Evolutionary conservation across 2,888 invertebrate genomes (phyloP).

Genomic region (Himalopsyche kuldschensis): DNA sequence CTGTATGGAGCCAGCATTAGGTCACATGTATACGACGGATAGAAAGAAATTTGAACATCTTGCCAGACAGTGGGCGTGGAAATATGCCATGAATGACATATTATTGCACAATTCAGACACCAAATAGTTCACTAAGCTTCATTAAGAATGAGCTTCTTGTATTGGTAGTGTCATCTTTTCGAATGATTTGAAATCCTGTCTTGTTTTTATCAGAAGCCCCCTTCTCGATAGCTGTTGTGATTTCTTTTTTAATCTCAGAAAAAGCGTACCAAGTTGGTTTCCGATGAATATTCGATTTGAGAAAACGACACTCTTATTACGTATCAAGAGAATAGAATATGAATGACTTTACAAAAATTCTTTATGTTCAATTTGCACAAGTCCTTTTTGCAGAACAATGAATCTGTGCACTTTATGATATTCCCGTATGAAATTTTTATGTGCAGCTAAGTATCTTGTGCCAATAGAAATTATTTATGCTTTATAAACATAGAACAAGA

Average conservation of each 20-base stretch:
- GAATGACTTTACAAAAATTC: no score
- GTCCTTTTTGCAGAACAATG: no score
- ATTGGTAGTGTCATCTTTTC: neutral
- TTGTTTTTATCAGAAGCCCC: neutral
- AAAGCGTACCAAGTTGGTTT: no score
- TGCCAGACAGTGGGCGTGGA: slow-evolving; percentile 87
- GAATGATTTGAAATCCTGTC: neutral
- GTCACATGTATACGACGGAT: slow-evolving; percentile 75
- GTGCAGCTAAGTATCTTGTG: no score
- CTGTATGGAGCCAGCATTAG: slow-evolving; percentile 88
- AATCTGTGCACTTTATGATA: no score
- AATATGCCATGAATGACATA: slow-evolving; percentile 83
- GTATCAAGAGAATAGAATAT: no score
- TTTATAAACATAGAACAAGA: no score
- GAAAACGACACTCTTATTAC: no score
- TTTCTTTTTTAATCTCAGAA: neutral
- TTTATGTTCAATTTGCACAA: no score
- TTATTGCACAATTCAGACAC: slow-evolving; percentile 43
- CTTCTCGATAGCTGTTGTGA: neutral
- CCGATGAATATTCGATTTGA: no score
- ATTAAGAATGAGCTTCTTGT: neutral
- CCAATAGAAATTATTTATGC: no score
- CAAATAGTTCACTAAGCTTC: neutral
- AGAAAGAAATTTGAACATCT: slow-evolving; percentile 75
- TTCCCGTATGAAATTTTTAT: no score